Conservation (phyloP, 2,113 vertebrate species). For the Myrmecophaga tridactyla region DNA sequence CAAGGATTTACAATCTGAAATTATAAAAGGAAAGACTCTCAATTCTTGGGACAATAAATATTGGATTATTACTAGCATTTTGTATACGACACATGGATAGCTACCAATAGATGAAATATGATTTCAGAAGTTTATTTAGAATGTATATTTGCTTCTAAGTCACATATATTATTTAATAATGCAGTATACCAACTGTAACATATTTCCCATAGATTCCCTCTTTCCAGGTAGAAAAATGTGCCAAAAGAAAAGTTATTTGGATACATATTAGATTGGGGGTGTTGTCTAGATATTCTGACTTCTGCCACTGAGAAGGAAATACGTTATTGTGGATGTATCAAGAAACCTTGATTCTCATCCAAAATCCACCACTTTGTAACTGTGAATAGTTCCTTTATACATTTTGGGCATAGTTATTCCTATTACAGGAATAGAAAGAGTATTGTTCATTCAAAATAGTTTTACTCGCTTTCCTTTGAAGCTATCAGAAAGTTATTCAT, state of each 20-base stretch:
- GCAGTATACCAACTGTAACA: background rate
- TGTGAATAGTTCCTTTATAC: background rate
- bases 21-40: background rate
- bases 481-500: background rate
- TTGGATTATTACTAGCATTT: background rate
- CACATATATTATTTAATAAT: background rate
- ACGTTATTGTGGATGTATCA: background rate
- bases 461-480: slow-evolving; percentile 4
- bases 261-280: background rate
- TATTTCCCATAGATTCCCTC: background rate
- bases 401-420: background rate
- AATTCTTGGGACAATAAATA: background rate
- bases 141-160: background rate
- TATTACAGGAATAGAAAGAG: background rate
- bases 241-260: background rate
- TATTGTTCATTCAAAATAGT: slow-evolving; percentile 37
- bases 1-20: slow-evolving; percentile 46
- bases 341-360: background rate
- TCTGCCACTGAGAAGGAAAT: background rate
- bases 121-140: background rate
- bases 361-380: background rate
- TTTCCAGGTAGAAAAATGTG: background rate
- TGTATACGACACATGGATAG: background rate
- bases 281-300: background rate
- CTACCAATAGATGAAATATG: background rate